Base-by-base conservation (phyloP, 2,797 vertebrate species). In the Trichosurus vulpecula region DNA sequence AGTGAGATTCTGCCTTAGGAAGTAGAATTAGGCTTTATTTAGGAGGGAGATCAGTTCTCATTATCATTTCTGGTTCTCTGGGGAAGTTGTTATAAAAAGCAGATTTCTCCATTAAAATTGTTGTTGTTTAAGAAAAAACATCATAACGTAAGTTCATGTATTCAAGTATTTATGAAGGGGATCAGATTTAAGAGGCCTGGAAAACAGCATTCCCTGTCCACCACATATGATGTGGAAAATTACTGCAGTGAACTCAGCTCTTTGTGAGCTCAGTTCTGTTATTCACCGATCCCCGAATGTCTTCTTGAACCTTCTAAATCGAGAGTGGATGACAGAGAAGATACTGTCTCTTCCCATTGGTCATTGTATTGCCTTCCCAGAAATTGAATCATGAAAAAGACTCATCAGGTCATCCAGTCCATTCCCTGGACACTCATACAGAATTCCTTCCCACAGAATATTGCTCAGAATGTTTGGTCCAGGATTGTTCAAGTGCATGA, bases 361-460 rank as follows among this genome's bases (percentile, higher is more conserved):
- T 94, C 66, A 8, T 56, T 81, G 41, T 57, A 56, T n/a, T 55
- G 52, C 95, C 90, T 93, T 97, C 95, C 95, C 14, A 52, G 87
- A 93, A 96, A 56, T 19, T 1, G 96, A 95, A 8, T 1, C 92
- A 89, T 14, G 6, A 55, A 94, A 90, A 90, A 90, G 61, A 81
- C 93, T 92, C 90, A 6, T 14, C 0, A 1, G 90, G 94, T 91
- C 92, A 92, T 54, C 31, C 3, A 4, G 54, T 35, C 47, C 8
- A 6, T 66, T 94, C 54, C 87, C 52, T 90, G 93, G 58, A 41
- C 66, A 54, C 93, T 3, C 35, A 1, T 1, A 52, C 10, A 16
- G 91, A 90, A 54, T 61, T 56, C 16, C 95, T 97, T 96, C 97
- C 97, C 96, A 96, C 61, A 97, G 96, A 54, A n/a, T 30, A 6